Conservation (phyloP, 2,888 invertebrate species). For the Brachyopa scutellaris region DNA sequence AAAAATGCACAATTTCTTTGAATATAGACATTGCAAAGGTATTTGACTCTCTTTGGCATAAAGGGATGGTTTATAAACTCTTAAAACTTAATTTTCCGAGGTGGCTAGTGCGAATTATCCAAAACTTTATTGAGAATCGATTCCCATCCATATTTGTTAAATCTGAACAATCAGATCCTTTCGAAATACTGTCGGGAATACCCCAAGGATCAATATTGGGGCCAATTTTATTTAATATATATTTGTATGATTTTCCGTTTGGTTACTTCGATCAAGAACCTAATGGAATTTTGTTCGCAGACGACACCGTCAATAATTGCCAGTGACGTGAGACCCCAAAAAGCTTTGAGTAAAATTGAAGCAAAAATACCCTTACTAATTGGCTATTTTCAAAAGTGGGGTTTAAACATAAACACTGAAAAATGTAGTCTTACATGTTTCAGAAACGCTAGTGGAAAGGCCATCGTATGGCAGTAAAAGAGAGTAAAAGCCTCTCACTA, state of each 20-base stretch:
- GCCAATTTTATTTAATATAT: not conserved
- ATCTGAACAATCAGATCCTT: not conserved
- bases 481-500: not conserved
- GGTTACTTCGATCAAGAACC: not conserved
- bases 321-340: not conserved
- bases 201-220: not conserved
- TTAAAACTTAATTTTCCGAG: not conserved
- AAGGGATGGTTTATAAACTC: not conserved
- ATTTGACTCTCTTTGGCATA: not conserved
- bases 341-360: not conserved
- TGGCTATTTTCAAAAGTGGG: not conserved
- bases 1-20: not conserved
- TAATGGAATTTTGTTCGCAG: not conserved
- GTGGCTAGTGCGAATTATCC: not conserved
- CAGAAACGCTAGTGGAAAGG: conserved; percentile 19
- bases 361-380: not conserved
- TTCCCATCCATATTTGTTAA: not conserved
- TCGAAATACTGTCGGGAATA: too few relatives aligned
- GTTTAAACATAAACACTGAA: not conserved
- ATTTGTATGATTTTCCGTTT: not conserved
- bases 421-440: conserved; percentile 4
- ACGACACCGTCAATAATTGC: not conserved
- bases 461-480: not conserved
- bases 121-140: not conserved
- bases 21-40: not conserved